Conservation (phyloP, 2,888 invertebrate species). For the Caenorhabditis sp. region DNA sequence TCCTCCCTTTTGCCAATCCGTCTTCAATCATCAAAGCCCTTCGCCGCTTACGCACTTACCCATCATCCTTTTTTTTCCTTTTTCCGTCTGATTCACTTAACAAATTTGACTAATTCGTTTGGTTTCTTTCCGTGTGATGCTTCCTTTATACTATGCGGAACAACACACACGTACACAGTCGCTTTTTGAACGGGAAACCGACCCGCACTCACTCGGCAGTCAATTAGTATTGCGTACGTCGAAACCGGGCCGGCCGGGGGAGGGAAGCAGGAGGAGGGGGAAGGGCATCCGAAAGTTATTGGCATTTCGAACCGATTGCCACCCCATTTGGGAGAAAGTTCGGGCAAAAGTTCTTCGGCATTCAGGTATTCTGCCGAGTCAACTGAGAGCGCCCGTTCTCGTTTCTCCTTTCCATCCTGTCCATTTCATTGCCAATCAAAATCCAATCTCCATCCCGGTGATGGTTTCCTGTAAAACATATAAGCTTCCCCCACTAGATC, state of each 20-base stretch:
- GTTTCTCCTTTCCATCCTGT: constrained; percentile 14
- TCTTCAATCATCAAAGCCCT: constrained; percentile 40
- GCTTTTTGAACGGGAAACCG: constrained; percentile 1
- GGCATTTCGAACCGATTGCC: constrained; percentile 48
- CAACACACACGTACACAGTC: constrained; percentile 16
- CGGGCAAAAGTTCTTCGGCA: constrained; percentile 14
- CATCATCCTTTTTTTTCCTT: constrained; percentile 12
- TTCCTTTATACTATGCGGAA: constrained; percentile 32
- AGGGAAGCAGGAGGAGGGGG: background rate
- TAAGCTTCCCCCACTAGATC: constrained; percentile 27
- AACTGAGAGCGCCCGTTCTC: constrained; percentile 2
- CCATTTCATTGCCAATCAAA: constrained; percentile 53
- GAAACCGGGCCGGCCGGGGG: constrained; percentile 34
- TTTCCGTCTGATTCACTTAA: background rate
- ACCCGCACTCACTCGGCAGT: constrained; percentile 29
- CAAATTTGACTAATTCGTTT: constrained; percentile 48
- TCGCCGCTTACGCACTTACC: constrained; percentile 6
- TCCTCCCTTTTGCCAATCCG: background rate
- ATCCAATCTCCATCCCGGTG: constrained; percentile 41
- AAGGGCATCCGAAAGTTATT: constrained; percentile 35
- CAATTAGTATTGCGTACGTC: constrained; percentile 34
- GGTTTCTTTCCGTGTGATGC: constrained; percentile 2
- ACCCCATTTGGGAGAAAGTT: constrained; percentile 24
- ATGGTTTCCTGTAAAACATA: constrained; percentile 42
- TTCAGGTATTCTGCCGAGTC: constrained; percentile 23